Percentiles rank a stretch among this genome's conserved stretches.
Evolutionary conservation across 2,888 invertebrate species (phyloP).

Genomic region (Xanthorhoe designata): DNA sequence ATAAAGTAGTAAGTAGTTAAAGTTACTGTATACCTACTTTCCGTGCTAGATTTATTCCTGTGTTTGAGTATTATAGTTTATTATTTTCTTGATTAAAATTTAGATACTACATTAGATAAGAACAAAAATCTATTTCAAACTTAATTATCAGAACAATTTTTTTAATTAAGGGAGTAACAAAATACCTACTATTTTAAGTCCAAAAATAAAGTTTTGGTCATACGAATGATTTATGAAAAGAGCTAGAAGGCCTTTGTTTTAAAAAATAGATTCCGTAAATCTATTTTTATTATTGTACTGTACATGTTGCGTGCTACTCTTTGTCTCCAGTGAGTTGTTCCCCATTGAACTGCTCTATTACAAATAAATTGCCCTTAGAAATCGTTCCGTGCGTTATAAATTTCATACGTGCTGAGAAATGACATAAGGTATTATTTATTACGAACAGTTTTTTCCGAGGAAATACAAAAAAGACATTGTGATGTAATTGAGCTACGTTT

Average conservation of each 20-base stretch:
- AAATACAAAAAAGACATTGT: constrained; percentile 83
- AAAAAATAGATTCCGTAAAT: constrained; percentile 23
- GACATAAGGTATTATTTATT: constrained; percentile 85
- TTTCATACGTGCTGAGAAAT: constrained; percentile 86
- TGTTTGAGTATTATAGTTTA: too few species aligned
- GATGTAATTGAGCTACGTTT: constrained; percentile 81
- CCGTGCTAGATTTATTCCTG: too few species aligned
- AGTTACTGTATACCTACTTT: constrained; percentile 5
- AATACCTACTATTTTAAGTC: too few species aligned
- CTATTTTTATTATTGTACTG: constrained; percentile 24
- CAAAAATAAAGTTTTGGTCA: too few species aligned
- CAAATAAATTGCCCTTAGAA: constrained; percentile 84
- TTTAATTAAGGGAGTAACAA: too few species aligned
- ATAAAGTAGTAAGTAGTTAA: neutral
- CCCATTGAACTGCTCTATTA: constrained; percentile 76
- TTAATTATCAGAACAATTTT: too few species aligned
- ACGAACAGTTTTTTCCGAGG: constrained; percentile 70
- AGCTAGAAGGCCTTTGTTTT: neutral
- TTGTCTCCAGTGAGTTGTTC: constrained; percentile 48
- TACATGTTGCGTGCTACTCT: constrained; percentile 33
- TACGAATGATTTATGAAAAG: too few species aligned
- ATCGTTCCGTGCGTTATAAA: constrained; percentile 81
- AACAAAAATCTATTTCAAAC: too few species aligned
- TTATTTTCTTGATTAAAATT: too few species aligned
- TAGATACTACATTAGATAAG: too few species aligned